Conservation (phyloP, 2,888 invertebrate species). For the Prenolepis imparis region DNA sequence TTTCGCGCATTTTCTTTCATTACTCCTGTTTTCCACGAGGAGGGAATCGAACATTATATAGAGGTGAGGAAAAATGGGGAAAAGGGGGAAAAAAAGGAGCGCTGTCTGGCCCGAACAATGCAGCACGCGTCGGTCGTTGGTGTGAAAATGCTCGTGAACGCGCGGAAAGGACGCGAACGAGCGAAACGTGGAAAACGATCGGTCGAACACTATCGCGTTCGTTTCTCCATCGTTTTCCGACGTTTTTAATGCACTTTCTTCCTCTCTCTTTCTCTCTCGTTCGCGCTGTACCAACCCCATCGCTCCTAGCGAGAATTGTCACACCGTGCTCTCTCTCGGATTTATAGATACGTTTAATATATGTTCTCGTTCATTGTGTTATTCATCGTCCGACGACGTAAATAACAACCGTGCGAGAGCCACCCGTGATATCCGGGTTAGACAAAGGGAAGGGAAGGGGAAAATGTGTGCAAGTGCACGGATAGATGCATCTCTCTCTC, state of each 20-base stretch:
- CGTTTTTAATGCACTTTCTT: conserved; percentile 59
- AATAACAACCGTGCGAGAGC: conserved; percentile 73
- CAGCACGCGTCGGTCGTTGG: conserved; percentile 45
- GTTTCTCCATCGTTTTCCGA: conserved; percentile 51
- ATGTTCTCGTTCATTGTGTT: conserved; percentile 76
- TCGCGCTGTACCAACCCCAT: background rate
- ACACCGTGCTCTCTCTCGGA: conserved; percentile 63
- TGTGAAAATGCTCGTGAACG: conserved; percentile 48
- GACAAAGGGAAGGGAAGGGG: conserved; percentile 70
- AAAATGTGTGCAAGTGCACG: conserved; percentile 67
- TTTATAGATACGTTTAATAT: conserved; percentile 73
- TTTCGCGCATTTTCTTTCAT: conserved; percentile 11
- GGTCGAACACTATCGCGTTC: conserved; percentile 42
- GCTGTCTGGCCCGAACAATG: conserved; percentile 49
- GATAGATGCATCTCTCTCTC: conserved; percentile 38
- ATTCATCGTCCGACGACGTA: conserved; percentile 76
- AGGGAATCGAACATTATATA: conserved; percentile 35
- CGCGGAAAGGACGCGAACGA: conserved; percentile 27
- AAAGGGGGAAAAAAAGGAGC: background rate
- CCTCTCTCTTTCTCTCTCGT: conserved; percentile 8
- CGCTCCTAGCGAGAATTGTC: conserved; percentile 72
- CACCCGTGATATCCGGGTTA: conserved; percentile 73
- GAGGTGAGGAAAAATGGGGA: conserved; percentile 24
- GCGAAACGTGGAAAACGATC: conserved; percentile 53
- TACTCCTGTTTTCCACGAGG: conserved; percentile 8